Evolutionary conservation across 2,888 invertebrate genomes (phyloP).

Genomic region (Lepidocyrtinus sp.): DNA sequence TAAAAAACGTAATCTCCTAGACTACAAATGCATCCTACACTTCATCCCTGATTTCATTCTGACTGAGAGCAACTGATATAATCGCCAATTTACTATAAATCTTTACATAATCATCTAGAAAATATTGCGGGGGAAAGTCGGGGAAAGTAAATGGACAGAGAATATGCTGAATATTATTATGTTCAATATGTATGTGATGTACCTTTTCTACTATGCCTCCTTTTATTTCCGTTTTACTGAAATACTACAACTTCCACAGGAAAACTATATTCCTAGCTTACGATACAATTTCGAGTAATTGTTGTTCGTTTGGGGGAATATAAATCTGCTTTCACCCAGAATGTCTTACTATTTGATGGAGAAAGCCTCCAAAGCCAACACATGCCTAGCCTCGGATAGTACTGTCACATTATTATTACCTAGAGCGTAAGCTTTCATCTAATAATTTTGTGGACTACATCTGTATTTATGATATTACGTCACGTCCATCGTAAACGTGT

Average conservation of each 20-base stretch:
- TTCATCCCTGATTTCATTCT: slow-evolving; percentile 4
- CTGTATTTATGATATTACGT: slow-evolving; percentile 14
- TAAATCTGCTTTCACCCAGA: slow-evolving; percentile 2
- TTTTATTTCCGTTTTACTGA: too few relatives aligned
- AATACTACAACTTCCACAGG: too few relatives aligned
- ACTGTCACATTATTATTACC: background rate
- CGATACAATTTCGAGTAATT: too few relatives aligned
- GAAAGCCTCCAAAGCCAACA: too few relatives aligned
- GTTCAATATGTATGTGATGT: too few relatives aligned
- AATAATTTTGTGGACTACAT: background rate
- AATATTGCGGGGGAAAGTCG: background rate
- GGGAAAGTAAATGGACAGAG: too few relatives aligned
- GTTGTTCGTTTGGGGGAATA: slow-evolving; percentile 21
- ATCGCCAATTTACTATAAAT: slow-evolving; percentile 3
- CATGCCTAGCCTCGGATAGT: background rate
- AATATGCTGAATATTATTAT: too few relatives aligned
- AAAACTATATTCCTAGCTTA: too few relatives aligned
- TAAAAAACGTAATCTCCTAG: background rate
- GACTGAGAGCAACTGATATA: slow-evolving; percentile 10
- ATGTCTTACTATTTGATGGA: background rate
- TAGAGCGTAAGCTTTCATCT: slow-evolving; percentile 3
- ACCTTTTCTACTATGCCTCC: too few relatives aligned
- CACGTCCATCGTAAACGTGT: slow-evolving; percentile 3
- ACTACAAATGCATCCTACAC: background rate
- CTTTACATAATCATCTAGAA: too few relatives aligned